phyloP scores from a whole-genome alignment of 2,888 invertebrate genomes.

The Polietes domitor region DNA sequence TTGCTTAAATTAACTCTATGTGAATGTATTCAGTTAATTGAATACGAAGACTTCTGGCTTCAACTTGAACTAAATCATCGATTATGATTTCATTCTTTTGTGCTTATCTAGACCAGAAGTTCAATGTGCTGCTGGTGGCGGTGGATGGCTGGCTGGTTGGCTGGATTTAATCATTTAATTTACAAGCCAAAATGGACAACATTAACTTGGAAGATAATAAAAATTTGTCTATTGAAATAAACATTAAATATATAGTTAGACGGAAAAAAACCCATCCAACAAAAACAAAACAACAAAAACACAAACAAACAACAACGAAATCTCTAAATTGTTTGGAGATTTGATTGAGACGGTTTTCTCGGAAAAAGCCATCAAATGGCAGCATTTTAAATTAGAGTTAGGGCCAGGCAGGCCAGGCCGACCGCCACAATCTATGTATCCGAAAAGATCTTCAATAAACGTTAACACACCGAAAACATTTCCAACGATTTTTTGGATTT shows the following conservation, averaged over 20 bases:
- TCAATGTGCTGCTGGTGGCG: neutral
- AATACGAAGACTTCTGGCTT: no score
- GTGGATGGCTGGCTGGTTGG: neutral
- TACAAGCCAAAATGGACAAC: constrained; percentile 23
- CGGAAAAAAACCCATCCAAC: no score
- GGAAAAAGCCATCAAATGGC: constrained; percentile 60
- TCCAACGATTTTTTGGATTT: neutral
- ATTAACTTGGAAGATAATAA: constrained; percentile 15
- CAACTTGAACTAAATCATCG: neutral
- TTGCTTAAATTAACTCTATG: no score
- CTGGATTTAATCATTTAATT: constrained; percentile 22
- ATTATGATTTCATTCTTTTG: neutral
- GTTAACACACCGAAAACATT: neutral
- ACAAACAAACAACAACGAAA: no score
- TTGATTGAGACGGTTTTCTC: constrained; percentile 52
- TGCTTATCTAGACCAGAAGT: neutral
- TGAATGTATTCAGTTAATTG: no score
- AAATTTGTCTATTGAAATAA: constrained; percentile 54
- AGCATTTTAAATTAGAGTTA: constrained; percentile 49
- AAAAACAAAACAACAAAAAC: no score
- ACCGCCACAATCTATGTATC: constrained; percentile 6
- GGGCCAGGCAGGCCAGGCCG: constrained; percentile 7
- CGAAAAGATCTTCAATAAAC: neutral
- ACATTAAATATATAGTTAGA: no score
- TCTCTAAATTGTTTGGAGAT: constrained; percentile 46